Conservation (phyloP, 2,888 invertebrate species). For the Aplocera efformata region DNA sequence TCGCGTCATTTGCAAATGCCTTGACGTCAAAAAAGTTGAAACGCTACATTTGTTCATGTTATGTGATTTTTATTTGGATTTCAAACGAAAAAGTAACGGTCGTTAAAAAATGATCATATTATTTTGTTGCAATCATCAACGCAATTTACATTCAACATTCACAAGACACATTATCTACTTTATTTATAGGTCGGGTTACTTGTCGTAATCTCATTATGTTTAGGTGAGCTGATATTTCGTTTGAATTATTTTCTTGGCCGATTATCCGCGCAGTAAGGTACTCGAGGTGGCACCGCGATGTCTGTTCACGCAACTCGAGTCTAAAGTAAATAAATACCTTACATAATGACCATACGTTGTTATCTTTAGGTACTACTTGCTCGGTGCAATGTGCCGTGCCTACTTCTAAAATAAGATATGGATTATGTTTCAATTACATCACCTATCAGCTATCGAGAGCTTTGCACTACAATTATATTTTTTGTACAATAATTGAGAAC, state of each 20-base stretch:
- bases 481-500: constrained; percentile 1
- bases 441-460: neutral
- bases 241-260: constrained; percentile 38
- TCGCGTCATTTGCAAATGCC: constrained; percentile 28
- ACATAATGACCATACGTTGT: constrained; percentile 23
- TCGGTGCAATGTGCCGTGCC: constrained; percentile 27
- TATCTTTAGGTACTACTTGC: constrained; percentile 25
- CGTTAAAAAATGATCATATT: neutral
- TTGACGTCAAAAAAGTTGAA: constrained; percentile 11
- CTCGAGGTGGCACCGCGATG: constrained; percentile 39
- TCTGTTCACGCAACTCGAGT: constrained; percentile 40
- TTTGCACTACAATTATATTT: neutral
- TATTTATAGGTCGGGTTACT: constrained; percentile 3
- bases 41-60: constrained; percentile 3
- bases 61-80: constrained; percentile 3
- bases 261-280: constrained; percentile 38
- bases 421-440: constrained; percentile 13
- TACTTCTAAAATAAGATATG: constrained; percentile 22
- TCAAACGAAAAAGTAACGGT: neutral
- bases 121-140: too few species aligned
- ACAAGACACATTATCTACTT: neutral
- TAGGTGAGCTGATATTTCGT: constrained; percentile 41
- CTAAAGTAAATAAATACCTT: constrained; percentile 31
- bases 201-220: constrained; percentile 30
- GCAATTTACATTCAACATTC: neutral